These are phyloP conservation scores for Cremastobaeus sp. DNA, from an alignment of 2,888 invertebrate species.

Conservation along the genomic window DNA sequence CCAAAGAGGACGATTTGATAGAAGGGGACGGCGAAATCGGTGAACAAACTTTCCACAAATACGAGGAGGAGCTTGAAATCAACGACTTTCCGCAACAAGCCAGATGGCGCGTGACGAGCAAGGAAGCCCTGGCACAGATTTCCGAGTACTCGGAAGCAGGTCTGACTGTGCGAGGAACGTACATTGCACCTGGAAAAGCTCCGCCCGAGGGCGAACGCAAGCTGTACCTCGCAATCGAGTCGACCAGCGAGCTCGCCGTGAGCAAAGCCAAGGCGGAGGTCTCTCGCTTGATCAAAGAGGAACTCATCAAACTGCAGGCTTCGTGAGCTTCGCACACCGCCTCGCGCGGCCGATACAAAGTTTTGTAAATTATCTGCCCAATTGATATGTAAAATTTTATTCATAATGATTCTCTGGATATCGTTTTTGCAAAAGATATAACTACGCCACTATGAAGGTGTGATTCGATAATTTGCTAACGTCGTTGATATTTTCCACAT, in stretches of 20 bases:
- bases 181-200: conserved; percentile 91
- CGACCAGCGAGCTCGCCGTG: conserved; percentile 96
- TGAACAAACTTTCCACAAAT: conserved; percentile 89
- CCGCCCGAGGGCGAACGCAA: conserved; percentile 97
- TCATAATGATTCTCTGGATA: conserved; percentile 29
- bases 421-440: conserved; percentile 27
- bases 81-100: conserved; percentile 99
- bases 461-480: too few relatives aligned
- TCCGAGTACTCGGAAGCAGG: conserved; percentile 99
- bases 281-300: conserved; percentile 98
- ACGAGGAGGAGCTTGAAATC: conserved; percentile 99
- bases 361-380: conserved; percentile 81
- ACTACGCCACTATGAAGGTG: too few relatives aligned
- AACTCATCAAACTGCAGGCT: conserved; percentile 93
- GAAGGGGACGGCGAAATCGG: conserved; percentile 84
- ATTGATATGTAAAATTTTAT: conserved; percentile 16
- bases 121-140: conserved; percentile 98
- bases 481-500: too few relatives aligned
- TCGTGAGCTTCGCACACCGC: conserved; percentile 89
- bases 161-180: conserved; percentile 98
- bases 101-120: conserved; percentile 97
- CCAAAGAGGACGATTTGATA: conserved; percentile 88
- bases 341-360: conserved; percentile 96
- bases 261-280: conserved; percentile 98
- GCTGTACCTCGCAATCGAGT: conserved; percentile 98